These are phyloP conservation scores for Idaea aversata DNA, from an alignment of 2,888 invertebrate species.

Conservation along the genomic window DNA sequence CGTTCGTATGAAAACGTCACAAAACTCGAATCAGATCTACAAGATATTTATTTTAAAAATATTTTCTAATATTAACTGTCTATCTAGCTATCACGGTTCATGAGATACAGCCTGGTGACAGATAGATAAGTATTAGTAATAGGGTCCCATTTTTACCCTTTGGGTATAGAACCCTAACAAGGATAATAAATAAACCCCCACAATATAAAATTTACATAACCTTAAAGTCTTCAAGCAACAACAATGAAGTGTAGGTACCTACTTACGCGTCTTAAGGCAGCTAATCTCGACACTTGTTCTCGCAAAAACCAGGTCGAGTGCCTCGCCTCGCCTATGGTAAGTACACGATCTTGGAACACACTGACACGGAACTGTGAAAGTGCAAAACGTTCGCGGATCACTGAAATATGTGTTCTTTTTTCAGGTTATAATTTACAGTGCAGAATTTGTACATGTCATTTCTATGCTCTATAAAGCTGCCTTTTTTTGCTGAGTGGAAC, in stretches of 20 bases:
- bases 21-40: no score
- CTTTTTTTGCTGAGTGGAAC: no score
- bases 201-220: background rate
- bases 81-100: no score
- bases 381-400: background rate
- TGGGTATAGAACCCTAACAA: no score
- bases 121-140: no score
- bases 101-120: no score
- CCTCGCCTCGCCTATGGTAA: background rate
- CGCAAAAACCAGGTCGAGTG: background rate
- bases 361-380: background rate
- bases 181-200: background rate
- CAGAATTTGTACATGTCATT: no score
- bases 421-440: background rate
- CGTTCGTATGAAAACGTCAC: no score
- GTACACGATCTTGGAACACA: background rate
- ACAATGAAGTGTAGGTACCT: background rate
- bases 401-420: background rate
- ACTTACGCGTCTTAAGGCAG: background rate
- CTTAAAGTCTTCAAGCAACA: background rate
- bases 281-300: slow-evolving; percentile 1
- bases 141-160: no score
- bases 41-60: no score
- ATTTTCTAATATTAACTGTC: no score
- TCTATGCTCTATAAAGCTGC: no score